Conservation (phyloP, 2,888 invertebrate species). For the Melieria omissa region DNA sequence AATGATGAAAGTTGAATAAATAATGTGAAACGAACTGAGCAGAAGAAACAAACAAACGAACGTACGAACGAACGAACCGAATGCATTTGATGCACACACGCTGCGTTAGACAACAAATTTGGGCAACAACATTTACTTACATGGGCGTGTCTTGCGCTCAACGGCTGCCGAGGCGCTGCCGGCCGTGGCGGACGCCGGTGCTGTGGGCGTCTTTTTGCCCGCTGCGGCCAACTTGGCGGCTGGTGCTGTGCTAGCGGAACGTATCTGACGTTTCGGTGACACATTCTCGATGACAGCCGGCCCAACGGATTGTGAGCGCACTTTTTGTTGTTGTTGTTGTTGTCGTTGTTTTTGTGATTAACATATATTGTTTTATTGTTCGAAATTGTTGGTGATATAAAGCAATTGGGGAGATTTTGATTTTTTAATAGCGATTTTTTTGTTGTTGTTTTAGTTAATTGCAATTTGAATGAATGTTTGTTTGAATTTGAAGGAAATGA, state of each 20-base stretch:
- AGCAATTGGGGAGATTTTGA: conserved; percentile 14
- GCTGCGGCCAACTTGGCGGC: conserved; percentile 73
- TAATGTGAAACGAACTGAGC: conserved; percentile 16
- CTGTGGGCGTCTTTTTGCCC: conserved; percentile 71
- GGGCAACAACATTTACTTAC: conserved; percentile 69
- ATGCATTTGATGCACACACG: too few relatives aligned
- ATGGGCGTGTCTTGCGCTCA: conserved; percentile 75
- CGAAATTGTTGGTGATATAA: conserved; percentile 19
- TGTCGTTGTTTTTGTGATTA: conserved; percentile 16
- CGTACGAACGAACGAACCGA: conserved; percentile 39
- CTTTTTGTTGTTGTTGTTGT: conserved; percentile 52
- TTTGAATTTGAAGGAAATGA: conserved; percentile 15
- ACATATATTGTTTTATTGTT: neutral
- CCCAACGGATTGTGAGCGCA: conserved; percentile 78
- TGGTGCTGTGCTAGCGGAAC: conserved; percentile 67
- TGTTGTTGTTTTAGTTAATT: neutral
- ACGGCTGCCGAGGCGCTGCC: conserved; percentile 61
- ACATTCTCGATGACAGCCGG: conserved; percentile 72
- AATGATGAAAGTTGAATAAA: neutral
- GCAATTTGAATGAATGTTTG: neutral
- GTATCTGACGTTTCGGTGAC: conserved; percentile 83
- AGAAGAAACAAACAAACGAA: neutral
- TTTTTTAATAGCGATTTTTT: conserved; percentile 4
- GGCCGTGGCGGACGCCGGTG: conserved; percentile 63
- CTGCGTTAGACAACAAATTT: neutral